A percentile compares a stretch with the other conserved stretches of the same genome.
phyloP scores from a whole-genome alignment of 2,888 invertebrate species.

The Brenthis hecate region DNA sequence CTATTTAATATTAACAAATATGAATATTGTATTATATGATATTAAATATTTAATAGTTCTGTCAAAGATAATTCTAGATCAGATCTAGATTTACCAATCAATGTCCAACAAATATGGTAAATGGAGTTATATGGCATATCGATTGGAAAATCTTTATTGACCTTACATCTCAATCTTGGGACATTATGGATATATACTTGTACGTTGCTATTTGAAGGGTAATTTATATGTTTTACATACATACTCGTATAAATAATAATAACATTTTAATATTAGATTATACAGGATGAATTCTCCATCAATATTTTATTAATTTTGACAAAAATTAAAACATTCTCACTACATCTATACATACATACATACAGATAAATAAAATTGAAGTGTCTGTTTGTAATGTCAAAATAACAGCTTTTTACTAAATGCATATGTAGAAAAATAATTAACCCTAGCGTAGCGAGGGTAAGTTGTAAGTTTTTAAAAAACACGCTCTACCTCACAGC shows the following conservation, averaged over 20 bases:
- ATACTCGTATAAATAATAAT: background rate
- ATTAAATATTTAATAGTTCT: background rate
- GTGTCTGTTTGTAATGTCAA: too few relatives aligned
- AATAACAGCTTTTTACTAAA: too few relatives aligned
- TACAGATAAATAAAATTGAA: too few relatives aligned
- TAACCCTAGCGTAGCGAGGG: too few relatives aligned
- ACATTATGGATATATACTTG: background rate
- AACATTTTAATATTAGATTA: background rate
- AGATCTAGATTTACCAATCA: background rate
- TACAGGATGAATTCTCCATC: background rate
- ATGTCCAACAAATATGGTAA: constrained; percentile 15
- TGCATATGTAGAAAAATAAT: too few relatives aligned
- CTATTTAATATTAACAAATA: too few relatives aligned
- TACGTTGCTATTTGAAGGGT: background rate
- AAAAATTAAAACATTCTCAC: too few relatives aligned
- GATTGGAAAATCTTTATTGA: constrained; percentile 18
- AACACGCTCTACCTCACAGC: too few relatives aligned
- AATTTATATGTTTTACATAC: background rate
- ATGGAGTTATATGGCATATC: constrained; percentile 16
- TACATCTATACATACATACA: too few relatives aligned
- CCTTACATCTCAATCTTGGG: constrained; percentile 17
- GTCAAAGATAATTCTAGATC: background rate
- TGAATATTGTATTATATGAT: too few relatives aligned
- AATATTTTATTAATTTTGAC: background rate
- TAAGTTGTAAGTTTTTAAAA: too few relatives aligned